Evolutionary conservation across 92 coral and sea anemone genomes (phyloP).

Genomic region (Porites cylindrica): DNA sequence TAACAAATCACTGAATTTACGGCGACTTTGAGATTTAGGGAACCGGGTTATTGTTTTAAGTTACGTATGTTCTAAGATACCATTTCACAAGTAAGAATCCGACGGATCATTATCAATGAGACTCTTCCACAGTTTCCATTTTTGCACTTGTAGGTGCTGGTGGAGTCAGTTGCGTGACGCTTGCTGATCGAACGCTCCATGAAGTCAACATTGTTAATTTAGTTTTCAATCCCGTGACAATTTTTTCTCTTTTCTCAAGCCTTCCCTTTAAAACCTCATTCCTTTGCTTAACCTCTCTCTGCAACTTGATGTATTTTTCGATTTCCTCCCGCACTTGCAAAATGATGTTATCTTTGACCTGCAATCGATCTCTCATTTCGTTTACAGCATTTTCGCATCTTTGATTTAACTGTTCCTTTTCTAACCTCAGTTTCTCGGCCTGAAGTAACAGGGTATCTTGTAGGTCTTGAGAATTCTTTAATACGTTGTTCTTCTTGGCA

Average conservation of each 20-base stretch:
- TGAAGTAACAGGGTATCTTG: constrained; percentile 46
- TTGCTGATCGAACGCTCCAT: constrained; percentile 38
- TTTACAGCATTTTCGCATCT: constrained; percentile 45
- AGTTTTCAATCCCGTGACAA: constrained; percentile 40
- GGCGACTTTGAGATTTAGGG: too few species aligned
- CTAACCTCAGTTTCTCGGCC: constrained; percentile 47
- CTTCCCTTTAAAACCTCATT: constrained; percentile 38
- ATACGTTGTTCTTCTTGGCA: constrained; percentile 34
- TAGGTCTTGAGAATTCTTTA: constrained; percentile 35
- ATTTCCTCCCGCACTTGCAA: constrained; percentile 32
- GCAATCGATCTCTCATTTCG: constrained; percentile 42
- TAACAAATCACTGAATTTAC: too few species aligned
- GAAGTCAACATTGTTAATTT: constrained; percentile 34
- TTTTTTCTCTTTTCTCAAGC: constrained; percentile 42
- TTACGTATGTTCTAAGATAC: too few species aligned
- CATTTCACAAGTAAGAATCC: too few species aligned
- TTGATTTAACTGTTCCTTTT: constrained; percentile 46
- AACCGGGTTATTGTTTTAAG: too few species aligned
- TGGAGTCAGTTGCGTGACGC: constrained; percentile 10
- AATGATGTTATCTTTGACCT: constrained; percentile 24
- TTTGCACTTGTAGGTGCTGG: neutral
- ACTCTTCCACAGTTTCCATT: neutral
- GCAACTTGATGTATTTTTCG: constrained; percentile 29
- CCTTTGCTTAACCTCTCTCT: constrained; percentile 34
- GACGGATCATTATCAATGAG: neutral